These are phyloP conservation scores for Callorhinus ursinus DNA, from an alignment of 2,113 vertebrate species.

Conservation along the genomic window DNA sequence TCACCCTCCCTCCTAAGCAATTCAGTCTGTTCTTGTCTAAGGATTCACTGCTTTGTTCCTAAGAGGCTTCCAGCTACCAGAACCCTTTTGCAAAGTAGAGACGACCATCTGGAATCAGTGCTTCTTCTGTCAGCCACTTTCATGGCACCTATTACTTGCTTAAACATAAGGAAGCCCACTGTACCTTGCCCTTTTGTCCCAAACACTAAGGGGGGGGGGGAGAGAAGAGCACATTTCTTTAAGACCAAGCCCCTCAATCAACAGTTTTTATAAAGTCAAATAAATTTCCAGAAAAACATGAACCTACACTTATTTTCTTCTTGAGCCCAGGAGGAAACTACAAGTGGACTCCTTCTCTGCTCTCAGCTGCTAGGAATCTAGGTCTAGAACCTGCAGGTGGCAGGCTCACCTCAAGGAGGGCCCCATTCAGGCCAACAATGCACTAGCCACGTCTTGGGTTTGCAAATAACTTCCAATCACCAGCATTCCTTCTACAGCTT, in stretches of 20 bases:
- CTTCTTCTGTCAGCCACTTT: background rate
- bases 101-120: background rate
- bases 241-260: background rate
- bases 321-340: background rate
- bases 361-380: background rate
- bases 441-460: background rate
- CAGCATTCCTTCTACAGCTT: background rate
- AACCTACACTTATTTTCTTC: background rate
- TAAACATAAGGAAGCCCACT: background rate
- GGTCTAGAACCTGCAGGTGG: background rate
- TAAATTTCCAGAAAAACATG: conserved; percentile 8
- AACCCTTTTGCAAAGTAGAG: background rate
- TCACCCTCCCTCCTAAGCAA: background rate
- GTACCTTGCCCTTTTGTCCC: background rate
- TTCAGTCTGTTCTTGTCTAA: background rate
- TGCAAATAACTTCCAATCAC: background rate
- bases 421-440: background rate
- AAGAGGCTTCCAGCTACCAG: background rate
- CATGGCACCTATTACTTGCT: background rate
- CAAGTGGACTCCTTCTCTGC: background rate
- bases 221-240: background rate
- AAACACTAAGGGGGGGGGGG: background rate
- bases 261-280: background rate
- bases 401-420: background rate
- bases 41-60: background rate